phyloP scores from a whole-genome alignment of 92 coral and sea anemone genomes.

The Epizoanthus illoricatus region DNA sequence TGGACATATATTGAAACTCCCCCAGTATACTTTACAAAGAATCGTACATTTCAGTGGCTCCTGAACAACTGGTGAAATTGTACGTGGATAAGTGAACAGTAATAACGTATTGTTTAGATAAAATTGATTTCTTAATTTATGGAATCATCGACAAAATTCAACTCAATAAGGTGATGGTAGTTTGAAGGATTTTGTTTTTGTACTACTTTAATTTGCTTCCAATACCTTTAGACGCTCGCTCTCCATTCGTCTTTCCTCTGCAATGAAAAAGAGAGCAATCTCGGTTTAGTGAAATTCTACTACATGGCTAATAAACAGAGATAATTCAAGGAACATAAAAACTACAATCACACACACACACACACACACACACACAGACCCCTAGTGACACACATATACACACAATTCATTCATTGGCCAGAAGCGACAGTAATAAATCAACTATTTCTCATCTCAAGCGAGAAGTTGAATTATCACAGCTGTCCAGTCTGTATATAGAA shows the following conservation, averaged over 20 bases:
- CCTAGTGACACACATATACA: too few relatives aligned
- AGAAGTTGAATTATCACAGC: too few relatives aligned
- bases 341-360: background rate
- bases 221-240: conserved; percentile 86
- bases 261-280: conserved; percentile 1
- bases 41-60: background rate
- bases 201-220: background rate
- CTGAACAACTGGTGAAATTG: background rate
- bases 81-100: too few relatives aligned
- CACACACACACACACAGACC: too few relatives aligned
- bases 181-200: background rate
- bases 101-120: too few relatives aligned
- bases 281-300: background rate
- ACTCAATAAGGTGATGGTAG: too few relatives aligned
- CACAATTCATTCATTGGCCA: too few relatives aligned
- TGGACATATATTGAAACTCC: background rate
- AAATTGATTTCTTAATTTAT: too few relatives aligned
- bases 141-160: too few relatives aligned
- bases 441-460: too few relatives aligned
- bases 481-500: too few relatives aligned
- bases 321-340: background rate
- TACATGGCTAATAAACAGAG: background rate
- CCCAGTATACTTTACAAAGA: background rate
- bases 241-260: conserved; percentile 90
- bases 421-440: too few relatives aligned